A percentile compares a stretch with the other conserved stretches of the same genome.
Conservation (phyloP, 2,113 vertebrate genomes). For the Cephalophus harveyi region DNA sequence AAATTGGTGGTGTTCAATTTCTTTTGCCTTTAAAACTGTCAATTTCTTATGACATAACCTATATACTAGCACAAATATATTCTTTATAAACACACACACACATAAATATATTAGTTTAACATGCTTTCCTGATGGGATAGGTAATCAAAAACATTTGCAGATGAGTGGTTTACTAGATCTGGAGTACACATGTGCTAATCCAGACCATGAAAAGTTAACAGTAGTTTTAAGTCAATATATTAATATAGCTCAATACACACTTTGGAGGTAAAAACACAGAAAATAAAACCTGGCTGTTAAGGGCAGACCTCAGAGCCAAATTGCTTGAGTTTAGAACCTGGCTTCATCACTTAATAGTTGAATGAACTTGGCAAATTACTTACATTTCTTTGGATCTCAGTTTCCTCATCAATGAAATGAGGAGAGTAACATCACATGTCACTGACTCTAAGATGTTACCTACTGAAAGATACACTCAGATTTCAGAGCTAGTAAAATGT, state of each 20-base stretch:
- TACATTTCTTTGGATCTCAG: background rate
- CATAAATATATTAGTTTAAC: background rate
- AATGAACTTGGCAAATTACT: background rate
- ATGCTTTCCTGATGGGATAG: background rate
- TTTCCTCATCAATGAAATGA: background rate
- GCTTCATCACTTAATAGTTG: background rate
- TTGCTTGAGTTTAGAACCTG: background rate
- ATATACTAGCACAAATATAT: background rate
- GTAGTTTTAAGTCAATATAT: background rate
- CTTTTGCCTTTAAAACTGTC: background rate
- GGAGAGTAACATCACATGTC: background rate
- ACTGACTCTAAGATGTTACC: background rate
- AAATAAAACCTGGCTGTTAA: background rate
- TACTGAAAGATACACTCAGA: background rate
- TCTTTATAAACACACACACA: background rate
- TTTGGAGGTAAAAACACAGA: background rate
- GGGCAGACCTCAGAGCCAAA: background rate
- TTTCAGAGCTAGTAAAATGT: background rate
- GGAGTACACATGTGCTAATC: background rate
- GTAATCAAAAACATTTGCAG: background rate
- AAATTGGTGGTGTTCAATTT: background rate
- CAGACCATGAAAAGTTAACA: background rate
- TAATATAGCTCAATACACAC: background rate
- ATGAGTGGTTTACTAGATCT: background rate
- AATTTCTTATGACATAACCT: background rate